These are phyloP conservation scores for Camponotus pennsylvanicus DNA, from an alignment of 1,140 invertebrate genomes.

Conservation along the genomic window DNA sequence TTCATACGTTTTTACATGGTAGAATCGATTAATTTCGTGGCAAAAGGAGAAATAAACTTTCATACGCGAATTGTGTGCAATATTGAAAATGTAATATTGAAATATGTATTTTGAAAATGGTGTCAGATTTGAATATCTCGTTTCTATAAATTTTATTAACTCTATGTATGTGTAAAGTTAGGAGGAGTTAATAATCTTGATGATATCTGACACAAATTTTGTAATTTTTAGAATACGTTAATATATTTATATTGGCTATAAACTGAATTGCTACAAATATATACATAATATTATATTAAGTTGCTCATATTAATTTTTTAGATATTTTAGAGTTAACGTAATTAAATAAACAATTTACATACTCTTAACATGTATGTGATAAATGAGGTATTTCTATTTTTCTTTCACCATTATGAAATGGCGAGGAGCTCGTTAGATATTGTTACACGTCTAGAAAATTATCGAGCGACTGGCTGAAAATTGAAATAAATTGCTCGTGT, in stretches of 20 bases:
- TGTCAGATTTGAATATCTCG: background rate
- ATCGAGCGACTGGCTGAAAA: conserved; percentile 3
- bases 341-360: background rate
- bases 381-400: background rate
- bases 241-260: background rate
- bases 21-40: conserved; percentile 23
- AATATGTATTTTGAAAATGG: background rate
- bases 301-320: background rate
- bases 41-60: conserved; percentile 1
- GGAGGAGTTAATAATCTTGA: background rate
- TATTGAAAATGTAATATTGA: background rate
- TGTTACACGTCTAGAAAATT: background rate
- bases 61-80: conserved; percentile 16
- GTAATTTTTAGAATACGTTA: background rate
- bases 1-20: conserved; percentile 19
- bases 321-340: background rate
- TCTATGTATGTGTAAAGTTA: no score
- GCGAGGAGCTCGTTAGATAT: background rate
- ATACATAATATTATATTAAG: background rate
- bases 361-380: background rate
- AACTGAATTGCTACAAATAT: background rate
- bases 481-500: conserved; percentile 29
- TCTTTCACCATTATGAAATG: background rate
- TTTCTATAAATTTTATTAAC: conserved; percentile 7
- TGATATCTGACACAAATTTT: background rate